Base-by-base conservation (phyloP, 2,888 invertebrate genomes). In the Synergus umbraculus region DNA sequence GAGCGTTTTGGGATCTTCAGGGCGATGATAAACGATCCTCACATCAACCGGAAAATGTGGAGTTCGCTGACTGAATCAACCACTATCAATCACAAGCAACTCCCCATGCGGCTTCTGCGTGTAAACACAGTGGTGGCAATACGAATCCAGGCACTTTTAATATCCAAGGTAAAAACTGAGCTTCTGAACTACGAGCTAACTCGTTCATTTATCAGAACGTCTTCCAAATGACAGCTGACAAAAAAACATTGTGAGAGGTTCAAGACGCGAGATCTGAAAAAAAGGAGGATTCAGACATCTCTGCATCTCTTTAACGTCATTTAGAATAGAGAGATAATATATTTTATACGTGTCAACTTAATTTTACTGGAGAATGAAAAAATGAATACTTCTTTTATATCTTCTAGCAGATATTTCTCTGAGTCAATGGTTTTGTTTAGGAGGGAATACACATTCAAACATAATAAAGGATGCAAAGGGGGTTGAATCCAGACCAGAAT, bases 31-130 rank as follows among this genome's bases (percentile, higher is more conserved):
- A 90, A 90, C 84, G 90, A 89, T 88, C 83, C 82, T 82, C 84
- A 86, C 89, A 87, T 89, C 89, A 86, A 85, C 87, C 86, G 89
- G 90, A 90, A 90, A 90, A 90, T 89, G 87, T 76, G 82, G 85
- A 83, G 85, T 85, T 84, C 83, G 83, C 83, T 86, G 89, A 90
- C 89, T 89, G 87, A 90, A 90, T 90, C 89, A 90, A 89, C 87
- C 86, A 88, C 88, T 88, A 90, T 90, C 90, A 90, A 90, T 90
- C 90, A 88, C 86, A 73, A 67, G 63, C 67, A 76, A 79, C 83
- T 82, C 81, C 83, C 82, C 63, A 60, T 82, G 81, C 82, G 83
- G 79, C 79, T 84, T 83, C 73, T 80, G 79, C 82, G 83, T 81
- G 83, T 85, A 84, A 86, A 85, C 84, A 84, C 81, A 22, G 69